Evolutionary conservation across 2,113 vertebrate genomes (phyloP).

Genomic region (Carassius auratus): DNA sequence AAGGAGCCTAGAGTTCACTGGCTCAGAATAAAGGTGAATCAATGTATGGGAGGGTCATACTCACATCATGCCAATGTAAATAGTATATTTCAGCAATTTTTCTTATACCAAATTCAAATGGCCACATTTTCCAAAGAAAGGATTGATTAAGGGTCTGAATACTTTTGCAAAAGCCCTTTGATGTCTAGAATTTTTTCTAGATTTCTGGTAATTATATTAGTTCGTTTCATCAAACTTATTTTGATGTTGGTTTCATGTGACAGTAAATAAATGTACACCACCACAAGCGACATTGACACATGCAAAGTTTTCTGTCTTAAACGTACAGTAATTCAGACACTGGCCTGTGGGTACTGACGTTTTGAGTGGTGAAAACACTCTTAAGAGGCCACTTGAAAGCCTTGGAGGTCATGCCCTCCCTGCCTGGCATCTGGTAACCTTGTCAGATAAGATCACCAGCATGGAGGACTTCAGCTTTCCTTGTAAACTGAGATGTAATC

Average conservation of each 20-base stretch:
- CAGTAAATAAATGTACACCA: constrained; percentile 14
- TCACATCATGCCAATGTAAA: not conserved
- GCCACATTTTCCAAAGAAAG: not conserved
- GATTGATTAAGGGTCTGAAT: not conserved
- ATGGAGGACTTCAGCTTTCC: constrained; percentile 82
- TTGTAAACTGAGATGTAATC: constrained; percentile 94
- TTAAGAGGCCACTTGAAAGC: constrained; percentile 45
- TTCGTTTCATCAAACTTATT: not conserved
- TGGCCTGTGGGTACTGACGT: constrained; percentile 24
- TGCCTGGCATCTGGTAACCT: constrained; percentile 76
- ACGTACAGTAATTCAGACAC: not conserved
- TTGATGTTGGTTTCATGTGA: constrained; percentile 39
- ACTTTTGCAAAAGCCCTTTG: not conserved
- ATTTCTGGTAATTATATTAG: not conserved
- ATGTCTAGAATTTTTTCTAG: not conserved
- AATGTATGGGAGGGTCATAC: not conserved
- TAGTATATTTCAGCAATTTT: not conserved
- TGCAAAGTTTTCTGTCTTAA: not conserved
- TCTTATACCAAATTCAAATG: no score
- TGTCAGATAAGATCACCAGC: constrained; percentile 86
- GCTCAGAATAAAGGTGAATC: not conserved
- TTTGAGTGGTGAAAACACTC: constrained; percentile 32
- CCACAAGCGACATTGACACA: constrained; percentile 33
- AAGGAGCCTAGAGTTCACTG: not conserved
- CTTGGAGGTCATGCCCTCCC: constrained; percentile 41